Percentiles rank a stretch among this genome's conserved stretches.
phyloP scores from a whole-genome alignment of 2,113 vertebrate genomes.

The Ceyx cyanopectus region DNA sequence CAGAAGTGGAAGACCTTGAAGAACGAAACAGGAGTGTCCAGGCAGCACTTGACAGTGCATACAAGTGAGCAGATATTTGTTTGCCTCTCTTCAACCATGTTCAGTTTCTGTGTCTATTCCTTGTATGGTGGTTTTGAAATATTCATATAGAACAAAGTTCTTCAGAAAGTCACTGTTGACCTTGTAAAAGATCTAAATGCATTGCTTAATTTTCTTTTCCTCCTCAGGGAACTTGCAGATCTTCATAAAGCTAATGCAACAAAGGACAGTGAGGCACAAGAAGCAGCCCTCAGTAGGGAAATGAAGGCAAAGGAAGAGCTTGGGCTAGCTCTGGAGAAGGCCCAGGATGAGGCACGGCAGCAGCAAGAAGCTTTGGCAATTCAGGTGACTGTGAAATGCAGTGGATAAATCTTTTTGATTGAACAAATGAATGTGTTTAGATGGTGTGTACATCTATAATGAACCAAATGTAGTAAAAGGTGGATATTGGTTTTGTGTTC shows the following conservation, averaged over 20 bases:
- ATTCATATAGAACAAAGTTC: not conserved
- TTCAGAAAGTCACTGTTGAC: not conserved
- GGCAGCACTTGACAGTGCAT: constrained; percentile 90
- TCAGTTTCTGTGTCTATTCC: not conserved
- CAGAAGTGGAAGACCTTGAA: constrained; percentile 85
- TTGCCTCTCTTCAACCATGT: not conserved
- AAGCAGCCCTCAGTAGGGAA: constrained; percentile 87
- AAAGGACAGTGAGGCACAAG: constrained; percentile 92
- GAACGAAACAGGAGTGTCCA: constrained; percentile 92
- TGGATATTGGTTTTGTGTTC: not conserved
- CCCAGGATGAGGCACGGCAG: constrained; percentile 88
- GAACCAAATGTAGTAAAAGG: not conserved
- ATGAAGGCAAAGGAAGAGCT: constrained; percentile 91
- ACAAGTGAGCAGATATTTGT: constrained; percentile 81
- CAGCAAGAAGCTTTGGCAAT: constrained; percentile 92
- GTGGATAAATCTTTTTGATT: not conserved
- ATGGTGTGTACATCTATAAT: not conserved
- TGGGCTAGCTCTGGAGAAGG: constrained; percentile 86
- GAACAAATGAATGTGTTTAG: rapidly evolving
- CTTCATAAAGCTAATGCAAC: constrained; percentile 93
- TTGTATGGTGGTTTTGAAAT: not conserved
- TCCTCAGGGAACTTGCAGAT: constrained; percentile 90
- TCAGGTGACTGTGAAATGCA: constrained; percentile 78
- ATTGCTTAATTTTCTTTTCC: not conserved
- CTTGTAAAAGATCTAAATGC: not conserved